Evolutionary conservation across 2,888 invertebrate species (phyloP), one percentile per base, ranked within the genome.

Genomic region (Chalcis sispes): DNA sequence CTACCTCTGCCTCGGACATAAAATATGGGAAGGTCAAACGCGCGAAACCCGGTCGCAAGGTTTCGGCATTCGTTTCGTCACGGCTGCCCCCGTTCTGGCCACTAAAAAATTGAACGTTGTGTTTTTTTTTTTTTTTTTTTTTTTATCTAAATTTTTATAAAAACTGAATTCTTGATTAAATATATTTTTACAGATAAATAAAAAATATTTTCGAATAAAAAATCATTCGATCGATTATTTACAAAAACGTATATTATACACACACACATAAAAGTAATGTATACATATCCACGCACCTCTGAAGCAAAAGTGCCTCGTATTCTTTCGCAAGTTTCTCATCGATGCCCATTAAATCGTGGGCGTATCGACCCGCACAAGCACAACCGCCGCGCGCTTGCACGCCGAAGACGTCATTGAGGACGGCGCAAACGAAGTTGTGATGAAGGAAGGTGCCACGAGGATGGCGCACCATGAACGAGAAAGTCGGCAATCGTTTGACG

Each of bases 371-470:
- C 59, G 96, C 95, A 88, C 96, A 96, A 18, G 94, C 93, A 82
- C 94, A 92, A 0, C 95, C 95, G 0, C 95, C 94, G 77, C 95
- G 90, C 0, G 94, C 94, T 89, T 97, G 97, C 70, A 98, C 95
- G 0, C 97, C 97, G 87, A 96, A 97, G 29, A 98, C 93, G 85
- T 98, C 97, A 85, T 97, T 97, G 56, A 98, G 91, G 23, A 97
- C 92, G 10, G 95, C 94, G 81, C 94, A 94, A 10, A 97, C 93
- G 89, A 91, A 95, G 89, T 96, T 96, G 88, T 97, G 95, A 87
- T 97, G 97, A 1, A 97, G 92, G 86, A 95, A 96, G 15, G 94
- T 93, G 40, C 95, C 95, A 48, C 94, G 90, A 0, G 94, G 93
- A 87, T 96, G 95, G 80, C 94, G 92, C 65, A 97, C 93, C 90